phyloP scores from a whole-genome alignment of 2,888 invertebrate genomes.

The Drosophila subsilvestris region DNA sequence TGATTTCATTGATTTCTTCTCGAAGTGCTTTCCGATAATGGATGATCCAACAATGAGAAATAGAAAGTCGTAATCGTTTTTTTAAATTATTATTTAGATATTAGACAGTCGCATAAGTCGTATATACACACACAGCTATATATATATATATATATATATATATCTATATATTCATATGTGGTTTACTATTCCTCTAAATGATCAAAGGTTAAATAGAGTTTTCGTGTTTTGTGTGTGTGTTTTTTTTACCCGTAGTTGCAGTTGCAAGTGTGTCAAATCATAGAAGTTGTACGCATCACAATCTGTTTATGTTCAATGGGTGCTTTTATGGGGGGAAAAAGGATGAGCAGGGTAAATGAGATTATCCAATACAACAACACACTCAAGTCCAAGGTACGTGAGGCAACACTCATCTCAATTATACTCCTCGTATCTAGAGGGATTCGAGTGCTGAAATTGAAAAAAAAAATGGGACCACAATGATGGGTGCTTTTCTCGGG shows the following conservation, averaged over 20 bases:
- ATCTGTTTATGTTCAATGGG: slow-evolving; percentile 43
- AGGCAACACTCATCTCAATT: slow-evolving; percentile 55
- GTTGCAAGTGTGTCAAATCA: slow-evolving; percentile 70
- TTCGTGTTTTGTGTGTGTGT: slow-evolving; percentile 34
- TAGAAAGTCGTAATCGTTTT: slow-evolving; percentile 16
- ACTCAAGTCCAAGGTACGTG: slow-evolving; percentile 29
- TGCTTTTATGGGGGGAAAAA: slow-evolving; percentile 5
- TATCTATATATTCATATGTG: slow-evolving; percentile 31
- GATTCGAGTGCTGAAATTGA: slow-evolving; percentile 23
- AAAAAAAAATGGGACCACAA: slow-evolving; percentile 4
- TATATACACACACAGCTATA: slow-evolving; percentile 22
- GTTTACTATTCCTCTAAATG: slow-evolving; percentile 25
- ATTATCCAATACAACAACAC: slow-evolving; percentile 30
- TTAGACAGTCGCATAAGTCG: slow-evolving; percentile 43
- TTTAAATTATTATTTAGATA: slow-evolving; percentile 22
- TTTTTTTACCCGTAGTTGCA: slow-evolving; percentile 72
- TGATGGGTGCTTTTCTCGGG: slow-evolving; percentile 39
- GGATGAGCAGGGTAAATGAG: slow-evolving; percentile 4
- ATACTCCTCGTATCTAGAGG: slow-evolving; percentile 40
- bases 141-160: slow-evolving; percentile 35
- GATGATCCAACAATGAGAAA: slow-evolving; percentile 11
- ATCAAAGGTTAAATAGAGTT: slow-evolving; percentile 36
- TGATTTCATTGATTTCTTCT: slow-evolving; percentile 28
- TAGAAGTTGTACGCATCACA: slow-evolving; percentile 64
- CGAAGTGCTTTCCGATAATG: slow-evolving; percentile 7